Base-by-base conservation (phyloP, 2,797 vertebrate genomes). In the Falco biarmicus region DNA sequence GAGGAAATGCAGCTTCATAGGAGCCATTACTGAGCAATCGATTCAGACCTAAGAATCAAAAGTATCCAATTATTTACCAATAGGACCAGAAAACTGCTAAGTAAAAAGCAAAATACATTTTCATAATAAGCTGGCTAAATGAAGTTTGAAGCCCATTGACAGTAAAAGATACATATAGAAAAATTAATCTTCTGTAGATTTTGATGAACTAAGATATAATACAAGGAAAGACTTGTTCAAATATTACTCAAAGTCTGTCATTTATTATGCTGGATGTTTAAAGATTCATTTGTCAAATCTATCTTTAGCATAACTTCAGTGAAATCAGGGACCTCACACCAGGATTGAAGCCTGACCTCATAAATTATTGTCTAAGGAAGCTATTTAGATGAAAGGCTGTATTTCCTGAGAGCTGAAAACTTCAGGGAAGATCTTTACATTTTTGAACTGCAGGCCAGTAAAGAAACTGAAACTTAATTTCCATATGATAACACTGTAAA, bases 1-100 rank as follows among this genome's bases (percentile, higher is more conserved):
- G 98, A 92, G 99, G 99, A 96, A 99, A 99, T 15, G 99, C 99
- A 96, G 99, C 99, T 97, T 99, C 99, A 89, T 99, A 99, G 71
- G 99, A 99, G 97, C 97, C 99, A 95, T 99, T 99, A 98, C 98
- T 99, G 96, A 99, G 98, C 96, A 99, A 98, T 95, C 99, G 99
- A 98, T 99, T 99, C 86, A 99, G 97, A 93, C 99, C 99, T 99
- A 79, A 71, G 93, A 95, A 90, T 51, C 70, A 95, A 87, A 93
- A 95, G 66, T 60, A 96, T 90, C 79, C 47, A 78, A 34, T 75
- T 93, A 97, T 79, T 85, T 86, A 96, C 25, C 54, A 89, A 60
- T 26, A 84, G 43, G 8, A 76, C 11, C 39, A 75, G 43, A 83
- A 93, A 63, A 59, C 13, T 37, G 19, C 31, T 79, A 80, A 71